Percentiles rank a stretch among this genome's conserved stretches.
Evolutionary conservation across 92 coral and sea anemone species (phyloP).

Genomic region (Parazoanthus atlanticus): DNA sequence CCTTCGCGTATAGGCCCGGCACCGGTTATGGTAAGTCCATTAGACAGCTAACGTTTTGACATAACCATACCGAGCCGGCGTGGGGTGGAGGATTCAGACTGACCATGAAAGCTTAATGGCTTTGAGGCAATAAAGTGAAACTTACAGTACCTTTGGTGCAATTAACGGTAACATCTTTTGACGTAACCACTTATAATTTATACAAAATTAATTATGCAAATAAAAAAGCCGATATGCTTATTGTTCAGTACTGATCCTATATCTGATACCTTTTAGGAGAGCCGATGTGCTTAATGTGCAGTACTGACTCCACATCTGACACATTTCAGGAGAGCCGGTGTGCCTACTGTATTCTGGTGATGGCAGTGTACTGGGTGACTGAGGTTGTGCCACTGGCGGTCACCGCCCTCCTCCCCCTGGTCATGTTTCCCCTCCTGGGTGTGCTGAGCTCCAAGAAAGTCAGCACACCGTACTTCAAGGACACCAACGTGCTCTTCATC

Average conservation of each 20-base stretch:
- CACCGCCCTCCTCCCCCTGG: constrained; percentile 78
- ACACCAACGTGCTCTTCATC: constrained; percentile 79
- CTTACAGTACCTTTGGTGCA: no score
- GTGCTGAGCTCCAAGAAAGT: constrained; percentile 74
- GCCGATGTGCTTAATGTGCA: constrained; percentile 64
- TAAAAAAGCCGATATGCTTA: constrained; percentile 72
- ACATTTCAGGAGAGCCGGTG: constrained; percentile 64
- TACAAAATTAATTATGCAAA: no score
- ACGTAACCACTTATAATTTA: no score
- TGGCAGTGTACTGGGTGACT: constrained; percentile 84
- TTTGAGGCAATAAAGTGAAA: no score
- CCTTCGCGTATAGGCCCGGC: no score
- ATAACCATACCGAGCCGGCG: no score
- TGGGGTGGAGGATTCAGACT: no score
- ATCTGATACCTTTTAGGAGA: constrained; percentile 42
- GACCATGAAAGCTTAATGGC: no score
- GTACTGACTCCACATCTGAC: no score
- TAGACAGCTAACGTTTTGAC: no score
- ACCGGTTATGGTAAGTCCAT: no score
- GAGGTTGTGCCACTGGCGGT: constrained; percentile 79
- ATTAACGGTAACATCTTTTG: no score
- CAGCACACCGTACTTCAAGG: constrained; percentile 85
- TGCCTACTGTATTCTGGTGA: constrained; percentile 73
- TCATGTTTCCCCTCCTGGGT: constrained; percentile 77
- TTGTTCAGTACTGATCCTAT: neutral